Evolutionary conservation across 2,888 invertebrate genomes (phyloP).

Genomic region (Drosophila barbarae): DNA sequence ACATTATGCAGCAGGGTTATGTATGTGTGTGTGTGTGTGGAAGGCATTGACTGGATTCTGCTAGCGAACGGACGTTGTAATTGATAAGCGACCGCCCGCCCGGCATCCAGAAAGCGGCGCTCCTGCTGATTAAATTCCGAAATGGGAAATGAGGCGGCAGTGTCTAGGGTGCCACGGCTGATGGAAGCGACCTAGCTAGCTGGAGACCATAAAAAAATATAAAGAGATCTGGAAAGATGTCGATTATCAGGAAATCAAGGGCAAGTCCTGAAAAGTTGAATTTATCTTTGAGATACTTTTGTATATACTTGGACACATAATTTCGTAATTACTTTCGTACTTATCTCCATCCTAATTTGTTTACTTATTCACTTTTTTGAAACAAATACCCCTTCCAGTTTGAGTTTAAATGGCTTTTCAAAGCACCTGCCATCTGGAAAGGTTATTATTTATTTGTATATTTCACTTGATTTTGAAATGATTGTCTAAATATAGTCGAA

Average conservation of each 20-base stretch:
- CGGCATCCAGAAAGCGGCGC: conserved; percentile 17
- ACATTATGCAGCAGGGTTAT: background rate
- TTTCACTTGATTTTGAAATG: background rate
- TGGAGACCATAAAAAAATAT: background rate
- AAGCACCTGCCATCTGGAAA: background rate
- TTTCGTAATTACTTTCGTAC: background rate
- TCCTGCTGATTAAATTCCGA: conserved; percentile 54
- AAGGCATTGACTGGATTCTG: conserved; percentile 29
- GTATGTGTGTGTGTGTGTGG: conserved; percentile 3
- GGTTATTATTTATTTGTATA: background rate
- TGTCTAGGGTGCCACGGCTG: background rate
- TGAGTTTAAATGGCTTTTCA: background rate
- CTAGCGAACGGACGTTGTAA: conserved; percentile 25
- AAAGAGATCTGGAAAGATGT: too few species aligned
- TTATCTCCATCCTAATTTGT: background rate
- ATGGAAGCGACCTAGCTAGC: conserved; percentile 10
- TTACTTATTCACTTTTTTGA: background rate
- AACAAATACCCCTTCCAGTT: background rate
- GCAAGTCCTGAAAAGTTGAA: background rate
- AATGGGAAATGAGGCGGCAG: conserved; percentile 18
- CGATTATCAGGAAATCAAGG: too few species aligned
- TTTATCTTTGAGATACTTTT: background rate
- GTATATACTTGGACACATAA: background rate
- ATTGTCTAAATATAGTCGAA: background rate
- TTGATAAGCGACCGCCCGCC: conserved; percentile 29